Base-by-base conservation (phyloP, 2,888 invertebrate genomes). In the Chaetogeoica ovagalla region DNA sequence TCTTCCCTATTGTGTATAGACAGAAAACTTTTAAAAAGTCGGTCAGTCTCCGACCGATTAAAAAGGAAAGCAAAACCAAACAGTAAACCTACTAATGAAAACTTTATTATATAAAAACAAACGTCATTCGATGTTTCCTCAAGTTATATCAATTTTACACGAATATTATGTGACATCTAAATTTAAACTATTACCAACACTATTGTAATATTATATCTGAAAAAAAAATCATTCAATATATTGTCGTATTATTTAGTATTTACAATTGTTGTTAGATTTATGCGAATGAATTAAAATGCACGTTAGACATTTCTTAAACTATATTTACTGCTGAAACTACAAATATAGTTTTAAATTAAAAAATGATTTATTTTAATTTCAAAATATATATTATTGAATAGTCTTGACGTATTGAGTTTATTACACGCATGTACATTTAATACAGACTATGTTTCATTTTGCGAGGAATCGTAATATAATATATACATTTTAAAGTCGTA, bases 11-110 rank as follows among this genome's bases (percentile, higher is more conserved):
- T 13, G 1, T 48, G 13, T n/a, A 15, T 30, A 52, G 17, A 17
- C n/a, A 48, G 30, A 65, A 55, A 65, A 74, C 37, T 59, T 72
- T 39, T 39, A 39, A 30, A 21, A 71, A 59, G 37, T 52, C 11
- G 17, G 37, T 39, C n/a, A 39, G 15, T 59, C 62, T 63, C 30
- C 5, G 62, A 17, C 30, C 15, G 59, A 68, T 68, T 23, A 66
- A 48, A 59, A 66, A 66, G 13, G 13, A 66, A 21, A 48, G 5
- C 8, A 13, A 7, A 43, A 59, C n/a, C n/a, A n/a, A 21, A 6
- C 21, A 21, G 21, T 66, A 66, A 43, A 48, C 21, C 43, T 66
- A 21, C 15, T 66, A 21, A 6, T 66, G 15, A 15, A 48, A 21
- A 48, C 66, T 43, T 66, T 43, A 59, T 59, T 9, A 43, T 43